Conservation (phyloP, 1,140 invertebrate genomes). For the Arctopsyche grandis region DNA sequence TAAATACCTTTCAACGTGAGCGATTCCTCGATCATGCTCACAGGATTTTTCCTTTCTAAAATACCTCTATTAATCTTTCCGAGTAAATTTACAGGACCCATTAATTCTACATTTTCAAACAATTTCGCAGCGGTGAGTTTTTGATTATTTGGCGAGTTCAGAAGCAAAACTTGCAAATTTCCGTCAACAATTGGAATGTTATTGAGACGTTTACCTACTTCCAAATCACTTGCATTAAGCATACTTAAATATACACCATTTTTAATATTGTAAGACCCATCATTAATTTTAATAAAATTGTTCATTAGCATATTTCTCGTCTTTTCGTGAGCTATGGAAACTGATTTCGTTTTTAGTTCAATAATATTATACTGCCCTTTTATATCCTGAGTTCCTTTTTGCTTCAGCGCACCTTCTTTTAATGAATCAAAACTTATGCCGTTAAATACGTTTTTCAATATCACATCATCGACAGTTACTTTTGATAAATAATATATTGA, state of each 20-base stretch:
- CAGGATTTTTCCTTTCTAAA: conserved; percentile 57
- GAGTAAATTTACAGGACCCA: conserved; percentile 57
- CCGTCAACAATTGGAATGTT: conserved; percentile 55
- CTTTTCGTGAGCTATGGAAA: conserved; percentile 53
- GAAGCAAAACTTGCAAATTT: conserved; percentile 57
- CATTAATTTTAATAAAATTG: conserved; percentile 55
- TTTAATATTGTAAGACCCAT: conserved; percentile 54
- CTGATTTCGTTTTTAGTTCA: conserved; percentile 33
- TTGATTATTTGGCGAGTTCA: conserved; percentile 55
- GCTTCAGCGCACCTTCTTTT: conserved; percentile 28
- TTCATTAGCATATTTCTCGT: conserved; percentile 49
- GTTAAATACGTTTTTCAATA: conserved; percentile 57
- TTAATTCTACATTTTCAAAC: conserved; percentile 57
- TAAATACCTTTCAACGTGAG: conserved; percentile 55
- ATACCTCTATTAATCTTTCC: conserved; percentile 57
- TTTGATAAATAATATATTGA: conserved; percentile 19
- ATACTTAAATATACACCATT: conserved; percentile 57
- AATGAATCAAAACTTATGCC: conserved; percentile 56
- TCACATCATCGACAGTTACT: conserved; percentile 39
- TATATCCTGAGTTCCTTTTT: conserved; percentile 43
- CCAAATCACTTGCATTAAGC: conserved; percentile 54
- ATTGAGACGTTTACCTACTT: conserved; percentile 55
- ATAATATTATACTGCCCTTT: conserved; percentile 28
- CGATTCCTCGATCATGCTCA: conserved; percentile 54
- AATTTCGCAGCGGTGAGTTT: conserved; percentile 56